phyloP scores from a whole-genome alignment of 2,113 vertebrate genomes.

The Triplophysa siluroides region DNA sequence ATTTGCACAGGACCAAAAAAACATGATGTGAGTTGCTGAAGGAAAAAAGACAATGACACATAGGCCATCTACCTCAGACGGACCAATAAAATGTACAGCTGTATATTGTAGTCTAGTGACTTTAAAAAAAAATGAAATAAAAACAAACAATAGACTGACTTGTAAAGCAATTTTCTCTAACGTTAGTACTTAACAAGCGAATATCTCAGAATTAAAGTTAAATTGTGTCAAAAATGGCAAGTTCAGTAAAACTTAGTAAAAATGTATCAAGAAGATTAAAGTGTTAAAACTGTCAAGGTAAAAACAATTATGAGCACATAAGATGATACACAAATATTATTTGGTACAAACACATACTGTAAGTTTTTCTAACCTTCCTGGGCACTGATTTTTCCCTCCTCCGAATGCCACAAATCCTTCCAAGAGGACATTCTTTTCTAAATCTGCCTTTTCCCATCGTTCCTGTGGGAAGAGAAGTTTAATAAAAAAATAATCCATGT shows the following conservation, averaged over 20 bases:
- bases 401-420: constrained; percentile 83
- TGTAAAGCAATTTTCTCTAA: too few relatives aligned
- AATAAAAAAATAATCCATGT: constrained; percentile 55
- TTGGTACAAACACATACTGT: constrained; percentile 43
- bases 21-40: too few relatives aligned
- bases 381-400: constrained; percentile 82
- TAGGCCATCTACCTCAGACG: too few relatives aligned
- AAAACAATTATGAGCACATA: background rate
- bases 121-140: too few relatives aligned
- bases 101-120: background rate
- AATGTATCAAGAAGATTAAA: background rate
- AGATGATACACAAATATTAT: constrained; percentile 11
- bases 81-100: background rate
- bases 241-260: background rate
- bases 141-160: too few relatives aligned
- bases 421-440: constrained; percentile 86
- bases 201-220: constrained; percentile 4
- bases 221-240: background rate
- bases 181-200: background rate
- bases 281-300: background rate
- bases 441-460: constrained; percentile 84
- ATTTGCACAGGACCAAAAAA: too few relatives aligned
- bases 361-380: constrained; percentile 83
- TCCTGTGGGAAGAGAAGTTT: constrained; percentile 86
- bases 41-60: background rate